A percentile compares a stretch with the other conserved stretches of the same genome.
These are phyloP conservation scores for Trachurus trachurus DNA, from an alignment of 2,797 vertebrate genomes.

Conservation along the genomic window DNA sequence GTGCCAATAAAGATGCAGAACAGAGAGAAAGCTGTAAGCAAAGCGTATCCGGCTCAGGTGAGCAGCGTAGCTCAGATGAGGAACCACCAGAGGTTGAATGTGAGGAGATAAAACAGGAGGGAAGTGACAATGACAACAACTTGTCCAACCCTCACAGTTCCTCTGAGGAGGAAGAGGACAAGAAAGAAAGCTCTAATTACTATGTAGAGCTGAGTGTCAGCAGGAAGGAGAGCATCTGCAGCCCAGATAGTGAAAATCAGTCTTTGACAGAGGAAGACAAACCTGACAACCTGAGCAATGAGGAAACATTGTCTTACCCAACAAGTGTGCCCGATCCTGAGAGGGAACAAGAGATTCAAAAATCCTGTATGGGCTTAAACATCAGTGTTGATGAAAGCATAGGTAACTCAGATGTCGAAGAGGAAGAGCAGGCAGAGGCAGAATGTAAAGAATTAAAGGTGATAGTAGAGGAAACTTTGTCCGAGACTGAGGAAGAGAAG, in stretches of 20 bases:
- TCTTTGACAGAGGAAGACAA: slow-evolving; percentile 53
- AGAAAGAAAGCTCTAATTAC: background rate
- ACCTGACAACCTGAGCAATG: slow-evolving; percentile 35
- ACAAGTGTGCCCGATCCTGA: slow-evolving; percentile 13
- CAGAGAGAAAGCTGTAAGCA: slow-evolving; percentile 16
- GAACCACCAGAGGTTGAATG: slow-evolving; percentile 16
- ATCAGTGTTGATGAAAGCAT: slow-evolving; percentile 36
- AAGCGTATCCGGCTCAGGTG: slow-evolving; percentile 9
- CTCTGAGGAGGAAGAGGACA: slow-evolving; percentile 34
- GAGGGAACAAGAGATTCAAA: background rate
- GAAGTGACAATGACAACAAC: slow-evolving; percentile 11
- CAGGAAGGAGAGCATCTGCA: slow-evolving; percentile 13
- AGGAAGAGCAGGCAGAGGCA: slow-evolving; percentile 46
- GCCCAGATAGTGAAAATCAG: slow-evolving; percentile 23
- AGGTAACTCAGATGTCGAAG: slow-evolving; percentile 42
- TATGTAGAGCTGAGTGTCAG: slow-evolving; percentile 46
- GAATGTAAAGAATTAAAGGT: slow-evolving; percentile 53
- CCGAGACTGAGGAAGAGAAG: slow-evolving; percentile 45
- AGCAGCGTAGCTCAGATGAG: slow-evolving; percentile 26
- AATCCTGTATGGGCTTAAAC: slow-evolving; percentile 14
- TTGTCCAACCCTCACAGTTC: slow-evolving; percentile 15
- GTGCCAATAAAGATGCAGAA: slow-evolving; percentile 41
- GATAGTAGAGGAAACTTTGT: slow-evolving; percentile 58
- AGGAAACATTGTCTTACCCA: background rate
- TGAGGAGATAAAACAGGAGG: slow-evolving; percentile 26